Conservation (phyloP, 2,113 vertebrate genomes). For the Shinisaurus crocodilurus region DNA sequence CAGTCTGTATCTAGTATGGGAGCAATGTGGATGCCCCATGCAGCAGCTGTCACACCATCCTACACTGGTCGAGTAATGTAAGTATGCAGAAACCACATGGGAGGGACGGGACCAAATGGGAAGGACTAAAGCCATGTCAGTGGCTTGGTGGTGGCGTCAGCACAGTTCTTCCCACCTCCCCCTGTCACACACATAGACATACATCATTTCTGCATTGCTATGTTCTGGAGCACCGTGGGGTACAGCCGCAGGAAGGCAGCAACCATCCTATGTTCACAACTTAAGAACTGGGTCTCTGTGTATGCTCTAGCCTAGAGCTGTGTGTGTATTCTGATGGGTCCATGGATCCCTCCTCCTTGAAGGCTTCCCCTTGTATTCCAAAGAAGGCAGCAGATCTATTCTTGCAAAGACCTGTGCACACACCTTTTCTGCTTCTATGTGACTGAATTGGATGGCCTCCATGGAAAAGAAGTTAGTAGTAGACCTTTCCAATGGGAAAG, state of each 20-base stretch:
- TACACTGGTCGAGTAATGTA: too few relatives aligned
- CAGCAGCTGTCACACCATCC: too few relatives aligned
- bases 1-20: too few relatives aligned
- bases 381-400: not conserved
- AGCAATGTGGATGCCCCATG: too few relatives aligned
- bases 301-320: too few relatives aligned
- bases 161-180: too few relatives aligned
- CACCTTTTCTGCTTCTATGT: not conserved
- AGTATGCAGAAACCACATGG: too few relatives aligned
- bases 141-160: too few relatives aligned
- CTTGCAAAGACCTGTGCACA: not conserved
- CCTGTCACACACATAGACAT: too few relatives aligned
- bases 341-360: not conserved
- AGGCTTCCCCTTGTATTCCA: not conserved
- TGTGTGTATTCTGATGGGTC: not conserved
- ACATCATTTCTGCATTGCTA: too few relatives aligned
- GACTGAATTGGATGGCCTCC: not conserved
- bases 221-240: not conserved
- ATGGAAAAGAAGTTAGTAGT: not conserved
- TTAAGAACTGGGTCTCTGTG: not conserved
- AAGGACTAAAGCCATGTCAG: too few relatives aligned
- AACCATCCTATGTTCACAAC: not conserved
- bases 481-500: not conserved
- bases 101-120: too few relatives aligned
- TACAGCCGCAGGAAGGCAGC: not conserved